A percentile compares a stretch with the other conserved stretches of the same genome.
These are phyloP conservation scores for Aurelia aurita complex sp. Pacific DNA, from an alignment of 30 jellyfish, hydroid and myxozoan genomes.

Conservation along the genomic window DNA sequence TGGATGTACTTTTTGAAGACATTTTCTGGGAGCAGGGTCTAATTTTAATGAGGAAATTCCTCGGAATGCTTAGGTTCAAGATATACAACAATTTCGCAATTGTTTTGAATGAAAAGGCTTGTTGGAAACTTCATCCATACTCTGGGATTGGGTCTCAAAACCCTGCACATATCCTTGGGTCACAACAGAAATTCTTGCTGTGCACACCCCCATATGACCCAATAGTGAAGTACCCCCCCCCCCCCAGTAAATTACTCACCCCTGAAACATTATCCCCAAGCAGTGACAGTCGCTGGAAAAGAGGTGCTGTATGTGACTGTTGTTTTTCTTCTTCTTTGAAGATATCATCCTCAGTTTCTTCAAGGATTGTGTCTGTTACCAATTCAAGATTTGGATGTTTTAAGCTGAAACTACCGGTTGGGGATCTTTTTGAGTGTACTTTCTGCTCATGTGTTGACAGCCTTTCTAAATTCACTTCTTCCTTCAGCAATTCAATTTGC, in stretches of 20 bases:
- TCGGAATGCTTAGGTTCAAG: too few species aligned
- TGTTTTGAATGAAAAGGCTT: too few species aligned
- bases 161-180: too few species aligned
- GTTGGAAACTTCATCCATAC: too few species aligned
- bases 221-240: too few species aligned
- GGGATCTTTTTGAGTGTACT: conserved; percentile 15
- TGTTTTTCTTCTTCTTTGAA: conserved; percentile 28
- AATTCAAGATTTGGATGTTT: conserved; percentile 7
- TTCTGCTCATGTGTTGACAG: not conserved
- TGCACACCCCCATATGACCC: too few species aligned
- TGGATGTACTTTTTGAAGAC: too few species aligned
- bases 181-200: too few species aligned
- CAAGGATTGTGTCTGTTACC: conserved; percentile 8
- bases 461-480: conserved; percentile 84
- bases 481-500: conserved; percentile 73
- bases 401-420: conserved; percentile 3
- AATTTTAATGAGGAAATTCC: too few species aligned
- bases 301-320: conserved; percentile 6
- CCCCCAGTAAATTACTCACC: conserved; percentile 18
- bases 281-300: conserved; percentile 60
- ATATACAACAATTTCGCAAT: too few species aligned
- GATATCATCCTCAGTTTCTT: conserved; percentile 28
- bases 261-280: conserved; percentile 79
- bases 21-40: too few species aligned
- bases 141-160: too few species aligned